phyloP scores from a whole-genome alignment of 2,113 vertebrate species.

The Tragelaphus strepsiceros region DNA sequence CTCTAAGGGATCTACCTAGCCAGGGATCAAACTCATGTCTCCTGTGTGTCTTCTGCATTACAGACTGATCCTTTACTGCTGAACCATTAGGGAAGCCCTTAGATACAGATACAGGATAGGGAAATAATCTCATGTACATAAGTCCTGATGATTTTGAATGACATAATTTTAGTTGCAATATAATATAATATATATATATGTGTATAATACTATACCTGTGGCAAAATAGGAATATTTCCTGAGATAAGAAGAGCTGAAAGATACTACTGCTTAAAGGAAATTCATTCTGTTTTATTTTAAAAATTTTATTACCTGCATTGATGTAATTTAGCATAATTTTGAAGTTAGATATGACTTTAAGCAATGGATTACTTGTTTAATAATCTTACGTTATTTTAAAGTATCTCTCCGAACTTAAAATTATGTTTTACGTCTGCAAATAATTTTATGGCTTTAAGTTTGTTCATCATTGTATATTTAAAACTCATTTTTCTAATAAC shows the following conservation, averaged over 20 bases:
- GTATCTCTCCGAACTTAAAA: neutral
- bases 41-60: neutral
- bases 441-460: neutral
- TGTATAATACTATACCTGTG: neutral
- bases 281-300: neutral
- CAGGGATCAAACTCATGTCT: neutral
- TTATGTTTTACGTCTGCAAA: neutral
- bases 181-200: accelerated
- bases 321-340: neutral
- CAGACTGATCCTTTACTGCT: neutral
- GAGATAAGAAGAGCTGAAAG: neutral
- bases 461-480: neutral
- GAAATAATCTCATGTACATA: neutral
- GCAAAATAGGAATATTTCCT: neutral
- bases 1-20: neutral
- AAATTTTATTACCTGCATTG: neutral
- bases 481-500: neutral
- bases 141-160: neutral
- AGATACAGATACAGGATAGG: neutral
- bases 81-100: neutral
- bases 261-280: neutral
- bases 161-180: neutral
- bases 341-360: neutral
- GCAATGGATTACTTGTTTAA: neutral
- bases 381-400: neutral